Percentiles rank a stretch among this genome's conserved stretches.
phyloP scores from a whole-genome alignment of 2,113 vertebrate species.

The Siniperca knerii region DNA sequence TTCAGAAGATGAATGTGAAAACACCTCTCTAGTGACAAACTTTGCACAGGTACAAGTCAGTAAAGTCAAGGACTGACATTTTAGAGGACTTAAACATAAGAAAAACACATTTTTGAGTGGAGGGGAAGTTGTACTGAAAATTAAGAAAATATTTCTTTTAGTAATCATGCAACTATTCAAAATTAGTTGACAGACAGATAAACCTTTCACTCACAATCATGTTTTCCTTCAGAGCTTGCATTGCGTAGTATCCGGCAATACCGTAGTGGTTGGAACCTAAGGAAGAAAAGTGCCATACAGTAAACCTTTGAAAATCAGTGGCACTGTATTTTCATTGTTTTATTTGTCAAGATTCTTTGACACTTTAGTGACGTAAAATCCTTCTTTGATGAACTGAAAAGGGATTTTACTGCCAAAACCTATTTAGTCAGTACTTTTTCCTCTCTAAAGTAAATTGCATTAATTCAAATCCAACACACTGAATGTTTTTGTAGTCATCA shows the following conservation, averaged over 20 bases:
- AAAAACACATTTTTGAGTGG: no score
- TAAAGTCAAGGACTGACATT: no score
- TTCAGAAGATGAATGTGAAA: no score
- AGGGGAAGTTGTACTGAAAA: neutral
- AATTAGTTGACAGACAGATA: neutral
- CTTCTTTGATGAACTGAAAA: neutral
- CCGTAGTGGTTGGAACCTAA: slow-evolving; percentile 86
- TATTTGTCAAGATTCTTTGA: neutral
- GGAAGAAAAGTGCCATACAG: slow-evolving; percentile 8
- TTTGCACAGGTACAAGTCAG: no score
- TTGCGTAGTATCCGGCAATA: slow-evolving; percentile 84
- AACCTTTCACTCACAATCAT: slow-evolving; percentile 82
- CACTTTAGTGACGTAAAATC: neutral
- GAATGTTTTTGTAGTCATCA: neutral
- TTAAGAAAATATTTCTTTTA: neutral
- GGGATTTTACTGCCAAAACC: neutral
- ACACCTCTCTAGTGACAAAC: no score
- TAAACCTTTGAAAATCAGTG: neutral
- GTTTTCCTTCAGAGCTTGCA: slow-evolving; percentile 83
- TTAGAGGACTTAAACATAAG: no score
- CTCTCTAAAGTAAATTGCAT: neutral
- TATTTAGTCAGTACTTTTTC: neutral
- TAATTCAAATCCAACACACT: neutral
- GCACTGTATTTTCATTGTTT: neutral
- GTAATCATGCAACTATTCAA: neutral